Percentiles rank a stretch among this genome's conserved stretches.
Conservation (phyloP, 2,113 vertebrate genomes). For the Anoura caudifer region DNA sequence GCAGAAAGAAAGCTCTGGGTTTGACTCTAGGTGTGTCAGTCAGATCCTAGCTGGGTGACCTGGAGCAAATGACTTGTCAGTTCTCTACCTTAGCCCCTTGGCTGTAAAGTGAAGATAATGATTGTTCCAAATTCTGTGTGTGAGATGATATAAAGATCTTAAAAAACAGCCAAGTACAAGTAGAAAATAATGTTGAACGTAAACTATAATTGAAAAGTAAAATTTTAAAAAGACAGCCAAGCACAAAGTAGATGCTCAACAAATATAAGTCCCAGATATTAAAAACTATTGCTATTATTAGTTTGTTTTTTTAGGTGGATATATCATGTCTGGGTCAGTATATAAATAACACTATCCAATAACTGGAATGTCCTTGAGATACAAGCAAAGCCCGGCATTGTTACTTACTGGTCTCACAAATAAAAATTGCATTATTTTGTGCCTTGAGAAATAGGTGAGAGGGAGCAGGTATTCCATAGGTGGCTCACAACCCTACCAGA, state of each 20-base stretch:
- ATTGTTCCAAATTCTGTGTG: neutral
- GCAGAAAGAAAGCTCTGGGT: neutral
- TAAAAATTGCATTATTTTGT: neutral
- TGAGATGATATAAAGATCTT: neutral
- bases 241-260: neutral
- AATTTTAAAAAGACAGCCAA: neutral
- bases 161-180: neutral
- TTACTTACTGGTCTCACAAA: neutral
- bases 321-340: neutral
- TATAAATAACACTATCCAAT: neutral
- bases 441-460: neutral
- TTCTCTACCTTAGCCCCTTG: neutral
- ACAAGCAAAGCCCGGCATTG: neutral
- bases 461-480: neutral
- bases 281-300: neutral
- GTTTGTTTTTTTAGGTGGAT: neutral
- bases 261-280: neutral
- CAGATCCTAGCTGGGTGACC: neutral
- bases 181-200: neutral
- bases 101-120: neutral
- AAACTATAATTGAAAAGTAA: neutral
- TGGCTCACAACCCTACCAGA: neutral
- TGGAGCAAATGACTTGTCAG: neutral
- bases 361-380: neutral
- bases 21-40: neutral